Percentiles rank a stretch among this genome's conserved stretches.
These are phyloP conservation scores for Cryptocephalus moraei DNA, from an alignment of 2,888 invertebrate genomes.

Conservation along the genomic window DNA sequence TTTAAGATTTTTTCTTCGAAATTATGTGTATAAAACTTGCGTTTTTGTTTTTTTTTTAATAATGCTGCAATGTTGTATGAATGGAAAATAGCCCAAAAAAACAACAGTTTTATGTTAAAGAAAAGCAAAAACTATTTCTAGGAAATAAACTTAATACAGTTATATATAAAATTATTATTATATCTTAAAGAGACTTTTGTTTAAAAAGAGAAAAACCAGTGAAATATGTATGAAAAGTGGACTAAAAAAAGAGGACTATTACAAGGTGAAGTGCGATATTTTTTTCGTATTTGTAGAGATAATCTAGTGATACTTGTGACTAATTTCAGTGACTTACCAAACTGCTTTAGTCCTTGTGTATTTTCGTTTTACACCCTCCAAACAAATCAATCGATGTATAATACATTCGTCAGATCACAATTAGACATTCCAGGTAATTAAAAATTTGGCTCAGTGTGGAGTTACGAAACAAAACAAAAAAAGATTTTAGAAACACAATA, in stretches of 20 bases:
- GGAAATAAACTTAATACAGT: conserved; percentile 30
- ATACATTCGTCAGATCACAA: too few relatives aligned
- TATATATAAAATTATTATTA: conserved; percentile 27
- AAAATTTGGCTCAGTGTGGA: too few relatives aligned
- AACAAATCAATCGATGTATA: background rate
- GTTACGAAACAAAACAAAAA: conserved; percentile 15
- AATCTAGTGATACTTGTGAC: conserved; percentile 38
- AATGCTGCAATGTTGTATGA: conserved; percentile 30
- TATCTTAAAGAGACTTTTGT: conserved; percentile 23
- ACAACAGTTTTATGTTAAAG: conserved; percentile 31
- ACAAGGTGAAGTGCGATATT: conserved; percentile 35
- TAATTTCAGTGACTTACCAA: conserved; percentile 32
- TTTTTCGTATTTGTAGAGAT: conserved; percentile 28
- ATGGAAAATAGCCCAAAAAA: conserved; percentile 29
- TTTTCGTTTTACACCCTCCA: conserved; percentile 11
- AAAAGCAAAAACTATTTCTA: conserved; percentile 17
- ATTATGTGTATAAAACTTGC: conserved; percentile 15
- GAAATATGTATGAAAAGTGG: conserved; percentile 24
- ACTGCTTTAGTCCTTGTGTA: conserved; percentile 18
- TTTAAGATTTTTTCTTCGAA: conserved; percentile 16
- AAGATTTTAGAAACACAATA: conserved; percentile 2
- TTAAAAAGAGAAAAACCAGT: conserved; percentile 24
- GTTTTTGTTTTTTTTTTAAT: conserved; percentile 25
- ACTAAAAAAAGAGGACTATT: conserved; percentile 26
- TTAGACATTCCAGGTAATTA: too few relatives aligned